These are phyloP conservation scores for Triops cancriformis DNA, from an alignment of 1,140 invertebrate species.

Conservation along the genomic window DNA sequence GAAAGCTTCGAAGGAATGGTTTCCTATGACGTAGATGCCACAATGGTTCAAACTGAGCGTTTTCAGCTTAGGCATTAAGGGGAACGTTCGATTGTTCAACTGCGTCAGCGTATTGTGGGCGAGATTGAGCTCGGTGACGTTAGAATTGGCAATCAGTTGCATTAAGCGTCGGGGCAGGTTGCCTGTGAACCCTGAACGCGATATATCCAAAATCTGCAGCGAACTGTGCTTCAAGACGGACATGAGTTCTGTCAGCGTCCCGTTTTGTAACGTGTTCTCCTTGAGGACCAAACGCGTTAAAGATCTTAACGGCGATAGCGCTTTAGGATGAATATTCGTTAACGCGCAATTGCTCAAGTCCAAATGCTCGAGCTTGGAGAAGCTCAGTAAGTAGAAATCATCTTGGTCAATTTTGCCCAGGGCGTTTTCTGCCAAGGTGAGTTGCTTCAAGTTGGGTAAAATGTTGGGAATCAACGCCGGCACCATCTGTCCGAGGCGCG, in stretches of 20 bases:
- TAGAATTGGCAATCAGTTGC: slow-evolving; percentile 42
- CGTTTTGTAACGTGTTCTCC: slow-evolving; percentile 43
- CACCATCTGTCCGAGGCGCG: slow-evolving; percentile 36
- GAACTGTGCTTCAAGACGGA: slow-evolving; percentile 35
- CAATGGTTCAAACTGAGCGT: slow-evolving; percentile 43
- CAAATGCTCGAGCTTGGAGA: slow-evolving; percentile 36
- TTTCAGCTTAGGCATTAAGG: slow-evolving; percentile 44
- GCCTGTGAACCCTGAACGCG: slow-evolving; percentile 45
- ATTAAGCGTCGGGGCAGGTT: slow-evolving; percentile 40
- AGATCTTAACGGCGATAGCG: slow-evolving; percentile 41
- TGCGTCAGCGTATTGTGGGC: slow-evolving; percentile 47
- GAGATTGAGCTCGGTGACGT: slow-evolving; percentile 43
- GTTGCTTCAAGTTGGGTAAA: slow-evolving; percentile 36
- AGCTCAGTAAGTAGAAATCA: slow-evolving; percentile 38
- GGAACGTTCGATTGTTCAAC: slow-evolving; percentile 42
- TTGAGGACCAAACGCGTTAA: slow-evolving; percentile 42
- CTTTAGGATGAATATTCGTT: slow-evolving; percentile 43
- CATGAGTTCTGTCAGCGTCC: slow-evolving; percentile 40
- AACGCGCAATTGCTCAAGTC: slow-evolving; percentile 44
- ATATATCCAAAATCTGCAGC: slow-evolving; percentile 43
- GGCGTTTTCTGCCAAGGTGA: slow-evolving; percentile 41
- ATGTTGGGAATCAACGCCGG: slow-evolving; percentile 36
- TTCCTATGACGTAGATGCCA: slow-evolving; percentile 36
- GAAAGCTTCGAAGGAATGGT: slow-evolving; percentile 40
- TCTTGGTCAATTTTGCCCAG: slow-evolving; percentile 38